Percentiles rank a stretch among this genome's conserved stretches.
Conservation (phyloP, 2,797 vertebrate species). For the Hyperoplus lanceolatus region DNA sequence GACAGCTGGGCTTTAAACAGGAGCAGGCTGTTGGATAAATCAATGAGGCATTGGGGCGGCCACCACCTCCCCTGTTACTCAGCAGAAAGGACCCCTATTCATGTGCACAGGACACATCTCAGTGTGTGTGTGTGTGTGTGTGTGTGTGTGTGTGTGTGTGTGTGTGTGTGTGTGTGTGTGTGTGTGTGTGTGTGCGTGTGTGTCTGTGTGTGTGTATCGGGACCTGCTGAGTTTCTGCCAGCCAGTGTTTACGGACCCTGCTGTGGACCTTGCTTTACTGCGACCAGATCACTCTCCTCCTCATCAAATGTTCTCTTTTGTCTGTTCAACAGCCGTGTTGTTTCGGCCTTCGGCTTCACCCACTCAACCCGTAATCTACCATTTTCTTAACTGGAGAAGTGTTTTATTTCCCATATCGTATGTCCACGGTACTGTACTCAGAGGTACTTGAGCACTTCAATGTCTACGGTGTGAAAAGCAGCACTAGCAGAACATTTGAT, state of each 20-base stretch:
- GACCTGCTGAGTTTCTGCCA: conserved; percentile 68
- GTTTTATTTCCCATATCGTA: no score
- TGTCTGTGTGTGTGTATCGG: conserved; percentile 48
- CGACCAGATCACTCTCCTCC: conserved; percentile 43
- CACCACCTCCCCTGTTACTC: conserved; percentile 73
- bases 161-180: no score
- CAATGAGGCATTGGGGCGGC: conserved; percentile 76
- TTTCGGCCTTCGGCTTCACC: conserved; percentile 15
- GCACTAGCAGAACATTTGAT: neutral
- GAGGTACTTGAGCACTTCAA: neutral
- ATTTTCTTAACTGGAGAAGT: neutral
- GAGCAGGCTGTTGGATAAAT: conserved; percentile 78
- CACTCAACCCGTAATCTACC: neutral
- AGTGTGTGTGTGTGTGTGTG: conserved; percentile 34
- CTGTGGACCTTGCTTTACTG: conserved; percentile 62
- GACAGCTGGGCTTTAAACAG: conserved; percentile 80
- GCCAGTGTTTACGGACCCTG: conserved; percentile 68
- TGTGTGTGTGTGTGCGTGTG: conserved; percentile 18
- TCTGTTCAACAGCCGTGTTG: conserved; percentile 19
- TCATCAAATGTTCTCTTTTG: conserved; percentile 45
- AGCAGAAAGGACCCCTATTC: conserved; percentile 72
- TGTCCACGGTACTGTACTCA: neutral
- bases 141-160: conserved; percentile 42
- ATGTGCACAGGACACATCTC: conserved; percentile 61
- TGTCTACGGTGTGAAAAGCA: neutral